Evolutionary conservation across 2,113 vertebrate genomes (phyloP).

Genomic region (Xiphophorus couchianus): DNA sequence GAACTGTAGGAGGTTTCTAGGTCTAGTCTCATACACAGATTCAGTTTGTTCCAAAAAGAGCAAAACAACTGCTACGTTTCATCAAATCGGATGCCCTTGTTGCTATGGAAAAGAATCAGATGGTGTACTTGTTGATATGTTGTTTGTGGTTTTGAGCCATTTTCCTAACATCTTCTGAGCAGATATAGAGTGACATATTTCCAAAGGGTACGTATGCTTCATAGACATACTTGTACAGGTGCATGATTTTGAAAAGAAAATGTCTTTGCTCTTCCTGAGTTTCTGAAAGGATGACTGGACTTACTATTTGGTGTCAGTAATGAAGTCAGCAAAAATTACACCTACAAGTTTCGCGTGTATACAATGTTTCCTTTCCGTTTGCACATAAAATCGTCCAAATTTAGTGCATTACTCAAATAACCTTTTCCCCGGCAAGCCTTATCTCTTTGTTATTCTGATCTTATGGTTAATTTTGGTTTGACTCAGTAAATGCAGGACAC

Average conservation of each 20-base stretch:
- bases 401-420: constrained; percentile 40
- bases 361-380: constrained; percentile 68
- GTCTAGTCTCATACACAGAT: not conserved
- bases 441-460: constrained; percentile 35
- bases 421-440: constrained; percentile 13
- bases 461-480: constrained; percentile 44
- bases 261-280: not conserved
- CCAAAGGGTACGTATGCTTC: not conserved
- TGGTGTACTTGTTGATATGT: not conserved
- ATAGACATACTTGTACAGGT: not conserved
- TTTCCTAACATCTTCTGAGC: not conserved
- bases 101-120: not conserved
- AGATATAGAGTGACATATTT: not conserved
- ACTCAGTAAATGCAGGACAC: constrained; percentile 54
- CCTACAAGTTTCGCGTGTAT: constrained; percentile 39
- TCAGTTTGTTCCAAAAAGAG: not conserved
- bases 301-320: constrained; percentile 11
- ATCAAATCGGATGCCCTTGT: not conserved
- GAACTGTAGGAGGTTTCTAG: not conserved
- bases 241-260: constrained; percentile 10
- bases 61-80: not conserved
- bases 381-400: constrained; percentile 48
- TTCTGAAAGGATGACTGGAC: constrained; percentile 23
- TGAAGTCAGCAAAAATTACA: constrained; percentile 44
- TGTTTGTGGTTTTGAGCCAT: not conserved